Conservation (phyloP, 2,888 invertebrate genomes). For the Hylaea fasciaria region DNA sequence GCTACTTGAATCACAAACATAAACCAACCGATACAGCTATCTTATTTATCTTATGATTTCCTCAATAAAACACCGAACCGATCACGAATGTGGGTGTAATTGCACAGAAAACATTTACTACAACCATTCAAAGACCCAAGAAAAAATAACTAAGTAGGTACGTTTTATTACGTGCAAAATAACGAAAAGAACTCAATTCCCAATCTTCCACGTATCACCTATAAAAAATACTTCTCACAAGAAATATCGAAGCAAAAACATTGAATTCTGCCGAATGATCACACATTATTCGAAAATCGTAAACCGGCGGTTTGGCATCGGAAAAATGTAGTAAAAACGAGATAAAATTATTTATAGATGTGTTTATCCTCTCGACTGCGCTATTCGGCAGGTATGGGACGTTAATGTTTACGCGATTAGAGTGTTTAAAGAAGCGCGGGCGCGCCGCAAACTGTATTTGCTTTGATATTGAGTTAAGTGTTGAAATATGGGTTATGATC, state of each 20-base stretch:
- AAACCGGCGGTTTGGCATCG: slow-evolving; percentile 32
- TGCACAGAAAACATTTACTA: background rate
- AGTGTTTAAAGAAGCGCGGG: slow-evolving; percentile 18
- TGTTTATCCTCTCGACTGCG: slow-evolving; percentile 30
- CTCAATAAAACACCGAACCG: slow-evolving; percentile 7
- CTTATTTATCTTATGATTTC: slow-evolving; percentile 7
- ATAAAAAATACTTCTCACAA: slow-evolving; percentile 24
- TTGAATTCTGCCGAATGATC: slow-evolving; percentile 18
- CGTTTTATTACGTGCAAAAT: slow-evolving; percentile 14
- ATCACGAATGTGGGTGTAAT: background rate
- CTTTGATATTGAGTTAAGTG: slow-evolving; percentile 5
- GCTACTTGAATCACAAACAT: too few species aligned
- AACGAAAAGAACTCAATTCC: slow-evolving; percentile 15
- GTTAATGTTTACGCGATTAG: slow-evolving; percentile 16
- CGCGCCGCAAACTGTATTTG: slow-evolving; percentile 15
- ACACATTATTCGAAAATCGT: slow-evolving; percentile 31
- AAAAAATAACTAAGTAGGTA: slow-evolving; percentile 5
- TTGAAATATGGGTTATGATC: background rate
- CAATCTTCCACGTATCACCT: slow-evolving; percentile 18
- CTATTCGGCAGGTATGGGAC: slow-evolving; percentile 23
- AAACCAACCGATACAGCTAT: too few species aligned
- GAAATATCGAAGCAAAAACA: slow-evolving; percentile 20
- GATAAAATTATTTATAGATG: slow-evolving; percentile 40
- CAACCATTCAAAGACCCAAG: slow-evolving; percentile 6
- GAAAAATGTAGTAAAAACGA: slow-evolving; percentile 39